phyloP scores from a whole-genome alignment of 1,140 invertebrate genomes.

The Trialeurodes vaporariorum region DNA sequence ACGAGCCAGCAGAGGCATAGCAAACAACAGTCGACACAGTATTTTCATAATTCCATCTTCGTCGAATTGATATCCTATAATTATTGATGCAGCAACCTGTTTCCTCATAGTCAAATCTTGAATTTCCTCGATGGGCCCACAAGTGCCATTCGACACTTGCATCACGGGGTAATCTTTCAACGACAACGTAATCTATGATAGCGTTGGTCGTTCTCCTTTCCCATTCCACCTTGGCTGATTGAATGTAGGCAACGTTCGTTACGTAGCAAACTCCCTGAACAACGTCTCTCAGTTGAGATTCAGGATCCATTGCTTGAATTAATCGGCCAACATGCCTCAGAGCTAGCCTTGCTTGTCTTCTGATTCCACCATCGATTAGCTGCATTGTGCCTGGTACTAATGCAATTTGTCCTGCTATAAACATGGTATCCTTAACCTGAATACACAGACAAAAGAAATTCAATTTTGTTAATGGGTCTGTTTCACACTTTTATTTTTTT shows the following conservation, averaged over 20 bases:
- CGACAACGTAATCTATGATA: constrained; percentile 74
- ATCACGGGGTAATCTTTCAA: constrained; percentile 59
- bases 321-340: constrained; percentile 70
- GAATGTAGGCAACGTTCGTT: constrained; percentile 52
- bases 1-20: constrained; percentile 49
- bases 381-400: constrained; percentile 74
- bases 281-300: constrained; percentile 61
- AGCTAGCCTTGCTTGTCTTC: constrained; percentile 63
- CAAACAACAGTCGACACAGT: constrained; percentile 73
- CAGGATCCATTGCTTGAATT: constrained; percentile 61
- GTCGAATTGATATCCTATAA: constrained; percentile 63
- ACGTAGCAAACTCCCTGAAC: constrained; percentile 74
- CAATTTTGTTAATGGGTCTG: no score
- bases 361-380: constrained; percentile 56
- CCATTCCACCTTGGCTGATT: constrained; percentile 61
- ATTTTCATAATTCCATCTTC: constrained; percentile 78
- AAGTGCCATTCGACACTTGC: constrained; percentile 81
- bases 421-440: constrained; percentile 66
- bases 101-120: constrained; percentile 78
- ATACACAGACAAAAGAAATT: constrained; percentile 14
- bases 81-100: constrained; percentile 69
- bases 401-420: constrained; percentile 83
- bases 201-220: constrained; percentile 74
- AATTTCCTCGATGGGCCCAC: constrained; percentile 77
- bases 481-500: no score